phyloP scores from a whole-genome alignment of 2,797 vertebrate species.

The Danio jaintianensis region DNA sequence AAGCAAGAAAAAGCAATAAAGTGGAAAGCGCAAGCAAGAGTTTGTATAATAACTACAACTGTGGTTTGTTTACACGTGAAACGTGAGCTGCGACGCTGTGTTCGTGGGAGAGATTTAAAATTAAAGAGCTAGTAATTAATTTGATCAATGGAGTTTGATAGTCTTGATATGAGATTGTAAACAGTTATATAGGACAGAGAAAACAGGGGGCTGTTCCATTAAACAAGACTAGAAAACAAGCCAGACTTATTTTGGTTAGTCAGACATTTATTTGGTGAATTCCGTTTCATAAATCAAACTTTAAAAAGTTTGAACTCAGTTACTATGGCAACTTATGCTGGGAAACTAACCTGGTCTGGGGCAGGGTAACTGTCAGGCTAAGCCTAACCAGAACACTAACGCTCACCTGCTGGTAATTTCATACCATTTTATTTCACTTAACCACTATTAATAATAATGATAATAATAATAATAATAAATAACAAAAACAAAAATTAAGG shows the following conservation, averaged over 20 bases:
- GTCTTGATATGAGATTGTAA: too few species aligned
- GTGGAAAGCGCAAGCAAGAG: too few species aligned
- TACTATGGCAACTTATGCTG: constrained; percentile 3
- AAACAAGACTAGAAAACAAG: neutral
- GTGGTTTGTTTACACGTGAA: too few species aligned
- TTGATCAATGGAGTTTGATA: too few species aligned
- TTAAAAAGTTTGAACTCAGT: constrained; percentile 3
- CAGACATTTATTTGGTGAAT: neutral
- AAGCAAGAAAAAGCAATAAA: too few species aligned
- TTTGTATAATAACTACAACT: too few species aligned
- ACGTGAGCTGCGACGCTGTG: too few species aligned
- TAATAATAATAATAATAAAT: too few species aligned
- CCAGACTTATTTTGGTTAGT: constrained; percentile 3
- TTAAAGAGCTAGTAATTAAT: too few species aligned
- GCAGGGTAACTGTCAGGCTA: constrained; percentile 28
- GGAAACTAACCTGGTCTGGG: neutral
- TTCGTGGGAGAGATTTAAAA: too few species aligned
- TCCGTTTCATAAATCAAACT: constrained; percentile 1
- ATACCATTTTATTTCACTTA: neutral
- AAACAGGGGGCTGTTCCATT: constrained; percentile 4
- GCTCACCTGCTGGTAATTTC: neutral
- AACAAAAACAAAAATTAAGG: neutral
- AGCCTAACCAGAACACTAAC: neutral
- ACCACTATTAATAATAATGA: neutral
- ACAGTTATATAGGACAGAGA: too few species aligned